Base-by-base conservation (phyloP, 92 coral and sea anemone genomes). In the Bergia sp. region DNA sequence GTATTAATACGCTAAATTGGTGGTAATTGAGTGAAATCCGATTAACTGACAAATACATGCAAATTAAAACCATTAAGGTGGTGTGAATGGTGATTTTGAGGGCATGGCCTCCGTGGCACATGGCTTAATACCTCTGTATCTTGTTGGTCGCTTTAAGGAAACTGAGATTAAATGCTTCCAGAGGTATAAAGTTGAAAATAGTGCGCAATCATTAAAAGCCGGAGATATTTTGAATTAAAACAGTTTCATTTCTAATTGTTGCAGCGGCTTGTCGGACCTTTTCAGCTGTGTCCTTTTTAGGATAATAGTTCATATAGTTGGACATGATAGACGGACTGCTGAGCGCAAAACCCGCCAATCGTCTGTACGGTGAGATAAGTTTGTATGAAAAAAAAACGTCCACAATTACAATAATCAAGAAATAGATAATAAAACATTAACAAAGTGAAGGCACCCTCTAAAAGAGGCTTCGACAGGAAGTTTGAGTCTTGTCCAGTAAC, bases 21-120 rank as follows among this genome's bases (percentile, higher is more conserved):
- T 86, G 89, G 80, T 95, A 95, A 95, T 95, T 95, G 93, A 89
- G 90, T 90, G 82, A 84, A 89, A 91, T 94, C 82, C 91, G 96
- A 94, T 90, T 90, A 93, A 90, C 86, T 90, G 92, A 85, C 90
- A 88, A 91, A 91, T 82, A 88, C 79, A 88, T 93, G 91, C 88
- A 89, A 88, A 91, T 90, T 85, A 78, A 87, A 81, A 89, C 86
- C 80, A 79, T 72, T 38, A 80, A 69, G 66, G 69, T 58, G 76
- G 77, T 44, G 76, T 64, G 57, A 76, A 88, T 57, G 43, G 71
- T 11, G 81, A 23, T 77, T 44, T 41, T 11, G 65, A 67, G 57
- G 81, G 21, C 82, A 37, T 77, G 16, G 84, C 18, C 47, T 79
- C n/a, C 67, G 37, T 74, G 43, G 87, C 87, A 69, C 79, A 84